Percentiles rank a stretch among this genome's conserved stretches.
Evolutionary conservation across 1,140 invertebrate genomes (phyloP).

Genomic region (Papilio polytes): DNA sequence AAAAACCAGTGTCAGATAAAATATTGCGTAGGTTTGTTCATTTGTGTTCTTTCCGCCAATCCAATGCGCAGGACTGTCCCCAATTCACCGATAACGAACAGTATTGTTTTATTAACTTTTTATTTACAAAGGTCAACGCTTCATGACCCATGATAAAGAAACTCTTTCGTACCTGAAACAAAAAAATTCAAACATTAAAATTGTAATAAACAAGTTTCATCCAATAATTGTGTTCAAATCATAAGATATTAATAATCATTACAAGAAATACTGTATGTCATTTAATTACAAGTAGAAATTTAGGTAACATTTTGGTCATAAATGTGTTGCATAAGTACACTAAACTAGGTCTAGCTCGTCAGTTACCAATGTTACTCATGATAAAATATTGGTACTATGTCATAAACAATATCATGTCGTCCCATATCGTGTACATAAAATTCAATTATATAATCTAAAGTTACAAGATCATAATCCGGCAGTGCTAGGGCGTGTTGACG

Average conservation of each 20-base stretch:
- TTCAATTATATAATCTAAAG: slow-evolving; percentile 32
- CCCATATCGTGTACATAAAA: slow-evolving; percentile 5
- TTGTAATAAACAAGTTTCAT: not conserved
- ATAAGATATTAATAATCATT: not conserved
- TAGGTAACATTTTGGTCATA: too few relatives aligned
- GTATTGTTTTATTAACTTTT: not conserved
- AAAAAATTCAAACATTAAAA: not conserved
- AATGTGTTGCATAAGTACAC: too few relatives aligned
- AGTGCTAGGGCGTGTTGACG: slow-evolving; percentile 34
- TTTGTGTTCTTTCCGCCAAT: not conserved
- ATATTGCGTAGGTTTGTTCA: not conserved
- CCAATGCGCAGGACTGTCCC: not conserved
- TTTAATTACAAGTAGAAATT: too few relatives aligned
- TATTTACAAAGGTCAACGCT: not conserved
- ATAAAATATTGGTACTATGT: slow-evolving; percentile 44
- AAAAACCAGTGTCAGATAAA: slow-evolving; percentile 7
- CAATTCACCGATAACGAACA: not conserved
- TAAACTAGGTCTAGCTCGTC: too few relatives aligned
- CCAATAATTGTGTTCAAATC: not conserved
- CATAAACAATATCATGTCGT: slow-evolving; percentile 42
- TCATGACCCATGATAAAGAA: not conserved
- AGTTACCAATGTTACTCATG: not conserved
- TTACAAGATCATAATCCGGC: slow-evolving; percentile 37
- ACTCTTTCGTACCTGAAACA: slow-evolving; percentile 17
- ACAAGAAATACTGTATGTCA: too few relatives aligned